These are phyloP conservation scores for Thamnophis sirtalis DNA, from an alignment of 2,113 vertebrate species.

Conservation along the genomic window DNA sequence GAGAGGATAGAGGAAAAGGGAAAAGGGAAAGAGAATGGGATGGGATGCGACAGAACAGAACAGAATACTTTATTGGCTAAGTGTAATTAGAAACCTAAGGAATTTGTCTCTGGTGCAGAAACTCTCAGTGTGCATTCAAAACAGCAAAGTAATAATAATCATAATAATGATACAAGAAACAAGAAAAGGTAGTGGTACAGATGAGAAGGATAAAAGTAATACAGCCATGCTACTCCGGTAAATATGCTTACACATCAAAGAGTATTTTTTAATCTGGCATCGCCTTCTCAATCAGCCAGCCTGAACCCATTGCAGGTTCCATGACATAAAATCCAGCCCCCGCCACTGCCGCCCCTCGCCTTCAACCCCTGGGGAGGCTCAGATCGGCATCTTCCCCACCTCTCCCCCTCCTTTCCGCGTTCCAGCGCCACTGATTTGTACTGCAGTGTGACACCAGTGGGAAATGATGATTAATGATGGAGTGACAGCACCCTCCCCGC, in stretches of 20 bases:
- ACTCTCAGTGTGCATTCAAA: not conserved
- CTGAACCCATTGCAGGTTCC: not conserved
- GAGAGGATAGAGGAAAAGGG: no score
- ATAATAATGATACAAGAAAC: no score
- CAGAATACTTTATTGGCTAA: not conserved
- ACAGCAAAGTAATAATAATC: not conserved
- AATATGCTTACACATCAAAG: not conserved
- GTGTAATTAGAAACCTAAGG: not conserved
- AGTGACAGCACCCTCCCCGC: not conserved
- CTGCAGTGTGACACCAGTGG: not conserved
- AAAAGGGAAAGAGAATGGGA: no score
- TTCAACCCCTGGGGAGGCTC: not conserved
- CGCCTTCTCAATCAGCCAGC: not conserved
- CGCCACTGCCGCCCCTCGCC: not conserved
- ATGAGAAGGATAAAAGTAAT: not conserved
- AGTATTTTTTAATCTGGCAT: not conserved
- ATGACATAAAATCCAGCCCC: not conserved
- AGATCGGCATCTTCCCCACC: not conserved
- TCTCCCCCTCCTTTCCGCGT: not conserved
- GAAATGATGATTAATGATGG: conserved; percentile 13
- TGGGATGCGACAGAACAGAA: no score
- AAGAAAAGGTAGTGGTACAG: not conserved
- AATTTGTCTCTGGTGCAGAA: not conserved
- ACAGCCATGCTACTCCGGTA: not conserved
- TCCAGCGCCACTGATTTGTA: not conserved